phyloP scores from a whole-genome alignment of 1,140 invertebrate genomes.

The Megalopta genalis region DNA sequence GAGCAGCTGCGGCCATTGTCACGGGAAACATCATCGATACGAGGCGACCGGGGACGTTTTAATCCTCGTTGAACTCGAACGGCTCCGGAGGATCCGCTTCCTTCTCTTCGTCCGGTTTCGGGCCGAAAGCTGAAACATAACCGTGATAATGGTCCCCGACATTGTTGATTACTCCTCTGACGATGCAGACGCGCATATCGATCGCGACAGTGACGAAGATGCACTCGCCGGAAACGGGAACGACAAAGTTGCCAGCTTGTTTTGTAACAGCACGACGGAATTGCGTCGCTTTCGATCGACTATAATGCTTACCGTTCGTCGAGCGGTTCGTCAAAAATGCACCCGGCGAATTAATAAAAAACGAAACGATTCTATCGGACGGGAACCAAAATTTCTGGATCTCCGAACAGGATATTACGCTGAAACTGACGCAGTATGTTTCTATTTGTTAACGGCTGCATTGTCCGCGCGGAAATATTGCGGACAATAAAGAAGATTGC shows the following conservation, averaged over 20 bases:
- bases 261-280: not conserved
- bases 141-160: not conserved
- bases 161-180: not conserved
- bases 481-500: too few species aligned
- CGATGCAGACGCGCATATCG: too few species aligned
- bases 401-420: too few species aligned
- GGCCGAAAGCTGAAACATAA: slow-evolving; percentile 88
- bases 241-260: too few species aligned
- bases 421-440: too few species aligned
- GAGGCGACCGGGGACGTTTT: slow-evolving; percentile 63
- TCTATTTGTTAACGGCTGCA: too few species aligned
- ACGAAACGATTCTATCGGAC: too few species aligned
- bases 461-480: too few species aligned
- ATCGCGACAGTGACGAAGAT: not conserved
- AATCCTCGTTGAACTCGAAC: slow-evolving; percentile 96
- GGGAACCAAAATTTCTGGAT: too few species aligned
- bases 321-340: too few species aligned
- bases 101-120: slow-evolving; percentile 96
- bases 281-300: not conserved
- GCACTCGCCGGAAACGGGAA: not conserved
- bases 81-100: slow-evolving; percentile 98
- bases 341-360: too few species aligned
- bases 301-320: too few species aligned
- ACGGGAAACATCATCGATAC: not conserved
- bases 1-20: not conserved